phyloP scores from a whole-genome alignment of 2,888 invertebrate species.

The Ectropis crepuscularia region DNA sequence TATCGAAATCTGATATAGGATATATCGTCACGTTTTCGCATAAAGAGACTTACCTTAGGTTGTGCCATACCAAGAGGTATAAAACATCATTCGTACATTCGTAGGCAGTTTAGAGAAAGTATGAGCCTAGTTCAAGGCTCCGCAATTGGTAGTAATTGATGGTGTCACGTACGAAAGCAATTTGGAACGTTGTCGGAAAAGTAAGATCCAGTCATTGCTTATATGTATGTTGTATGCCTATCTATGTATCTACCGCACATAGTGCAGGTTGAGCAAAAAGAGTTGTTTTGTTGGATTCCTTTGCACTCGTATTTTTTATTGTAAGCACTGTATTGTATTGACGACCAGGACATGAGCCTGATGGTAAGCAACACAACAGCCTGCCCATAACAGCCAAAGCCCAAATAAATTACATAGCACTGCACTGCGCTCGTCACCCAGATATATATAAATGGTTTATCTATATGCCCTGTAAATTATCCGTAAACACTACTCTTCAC shows the following conservation, averaged over 20 bases:
- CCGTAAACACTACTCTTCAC: too few species aligned
- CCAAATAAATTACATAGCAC: too few species aligned
- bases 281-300: slow-evolving; percentile 18
- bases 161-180: slow-evolving; percentile 67
- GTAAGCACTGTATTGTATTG: neutral
- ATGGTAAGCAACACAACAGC: too few species aligned
- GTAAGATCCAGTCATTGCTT: slow-evolving; percentile 42
- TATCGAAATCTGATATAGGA: neutral
- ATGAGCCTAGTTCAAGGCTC: slow-evolving; percentile 48
- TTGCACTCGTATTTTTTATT: neutral
- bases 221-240: neutral
- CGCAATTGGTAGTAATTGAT: slow-evolving; percentile 59
- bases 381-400: too few species aligned
- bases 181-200: slow-evolving; percentile 53
- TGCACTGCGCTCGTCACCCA: too few species aligned
- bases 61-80: neutral
- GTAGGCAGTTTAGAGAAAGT: slow-evolving; percentile 59
- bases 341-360: neutral
- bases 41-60: neutral
- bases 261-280: slow-evolving; percentile 17
- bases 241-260: neutral
- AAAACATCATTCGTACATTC: slow-evolving; percentile 27
- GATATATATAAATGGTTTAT: too few species aligned
- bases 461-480: too few species aligned
- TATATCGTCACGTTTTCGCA: neutral